These are phyloP conservation scores for Pangasianodon gigas DNA, from an alignment of 2,113 vertebrate genomes.

Conservation along the genomic window DNA sequence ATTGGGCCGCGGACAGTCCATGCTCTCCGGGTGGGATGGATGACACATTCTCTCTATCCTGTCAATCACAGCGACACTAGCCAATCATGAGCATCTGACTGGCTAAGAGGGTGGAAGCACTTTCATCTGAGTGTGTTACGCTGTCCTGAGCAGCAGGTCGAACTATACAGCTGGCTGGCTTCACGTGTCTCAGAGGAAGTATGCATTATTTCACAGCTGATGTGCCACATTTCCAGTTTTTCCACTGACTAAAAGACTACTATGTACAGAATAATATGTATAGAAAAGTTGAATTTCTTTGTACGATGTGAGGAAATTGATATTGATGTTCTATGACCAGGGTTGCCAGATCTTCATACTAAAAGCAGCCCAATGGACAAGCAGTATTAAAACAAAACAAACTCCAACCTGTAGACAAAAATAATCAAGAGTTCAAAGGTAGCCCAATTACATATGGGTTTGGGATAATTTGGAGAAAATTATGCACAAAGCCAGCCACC, in stretches of 20 bases:
- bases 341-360: not conserved
- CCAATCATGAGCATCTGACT: not conserved
- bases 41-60: not conserved
- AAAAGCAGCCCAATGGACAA: not conserved
- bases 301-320: too few relatives aligned
- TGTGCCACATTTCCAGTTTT: not conserved
- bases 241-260: not conserved
- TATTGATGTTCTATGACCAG: not conserved
- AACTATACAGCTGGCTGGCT: not conserved
- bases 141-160: not conserved
- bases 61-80: not conserved
- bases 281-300: not conserved
- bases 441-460: not conserved
- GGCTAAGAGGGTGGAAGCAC: not conserved
- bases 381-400: not conserved
- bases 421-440: not conserved
- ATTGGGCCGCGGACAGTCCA: not conserved
- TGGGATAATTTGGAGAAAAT: not conserved
- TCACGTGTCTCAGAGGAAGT: not conserved
- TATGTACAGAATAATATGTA: not conserved
- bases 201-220: not conserved
- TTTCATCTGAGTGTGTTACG: not conserved
- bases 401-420: not conserved
- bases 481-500: not conserved
- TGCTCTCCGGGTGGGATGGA: not conserved